Evolutionary conservation across 2,888 invertebrate genomes (phyloP).

Genomic region (Cylindroiulus punctatus): DNA sequence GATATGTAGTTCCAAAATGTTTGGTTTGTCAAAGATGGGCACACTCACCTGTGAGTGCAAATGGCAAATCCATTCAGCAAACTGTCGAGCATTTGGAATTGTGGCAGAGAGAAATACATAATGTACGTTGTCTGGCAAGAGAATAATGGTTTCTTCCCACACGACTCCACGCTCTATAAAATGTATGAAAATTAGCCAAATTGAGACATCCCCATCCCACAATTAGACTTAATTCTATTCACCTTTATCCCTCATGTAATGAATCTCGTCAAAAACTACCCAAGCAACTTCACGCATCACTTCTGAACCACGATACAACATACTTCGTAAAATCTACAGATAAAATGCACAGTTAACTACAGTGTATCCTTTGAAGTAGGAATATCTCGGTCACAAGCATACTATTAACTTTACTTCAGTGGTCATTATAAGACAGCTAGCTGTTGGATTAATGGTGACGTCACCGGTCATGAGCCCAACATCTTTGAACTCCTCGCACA

Average conservation of each 20-base stretch:
- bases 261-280: constrained; percentile 99
- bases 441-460: constrained; percentile 98
- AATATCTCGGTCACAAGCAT: constrained; percentile 32
- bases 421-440: constrained; percentile 99
- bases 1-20: background rate
- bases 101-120: constrained; percentile 99
- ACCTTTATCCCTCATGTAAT: constrained; percentile 98
- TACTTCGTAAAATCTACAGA: constrained; percentile 89
- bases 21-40: background rate
- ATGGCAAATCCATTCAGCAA: constrained; percentile 73
- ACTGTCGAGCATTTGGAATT: constrained; percentile 97
- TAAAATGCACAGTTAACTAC: constrained; percentile 16
- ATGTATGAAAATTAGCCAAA: background rate
- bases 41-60: constrained; percentile 76
- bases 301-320: constrained; percentile 98
- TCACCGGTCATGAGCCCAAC: constrained; percentile 99
- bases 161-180: constrained; percentile 91
- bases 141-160: constrained; percentile 98
- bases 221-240: constrained; percentile 33
- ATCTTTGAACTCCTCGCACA: constrained; percentile 96
- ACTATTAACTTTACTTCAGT: constrained; percentile 80
- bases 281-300: constrained; percentile 99
- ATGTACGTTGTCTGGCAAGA: constrained; percentile 96
- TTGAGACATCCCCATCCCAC: background rate
- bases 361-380: background rate